Conservation (phyloP, 2,113 vertebrate genomes). For the Tauraco erythrolophus region DNA sequence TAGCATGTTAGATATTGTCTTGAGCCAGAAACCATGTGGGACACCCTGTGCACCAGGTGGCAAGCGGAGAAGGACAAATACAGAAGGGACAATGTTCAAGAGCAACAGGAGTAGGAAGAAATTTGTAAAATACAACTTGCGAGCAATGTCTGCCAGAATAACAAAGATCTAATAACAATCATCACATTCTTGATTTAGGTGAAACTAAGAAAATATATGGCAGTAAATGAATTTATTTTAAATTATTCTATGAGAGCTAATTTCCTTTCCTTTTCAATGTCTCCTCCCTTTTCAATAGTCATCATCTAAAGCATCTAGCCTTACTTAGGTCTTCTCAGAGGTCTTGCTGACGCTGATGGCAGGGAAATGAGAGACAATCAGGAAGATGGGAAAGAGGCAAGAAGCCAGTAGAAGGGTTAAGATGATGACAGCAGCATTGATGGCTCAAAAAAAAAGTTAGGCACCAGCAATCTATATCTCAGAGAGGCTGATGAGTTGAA, state of each 20-base stretch:
- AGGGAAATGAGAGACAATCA: neutral
- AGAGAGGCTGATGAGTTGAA: neutral
- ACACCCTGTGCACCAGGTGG: neutral
- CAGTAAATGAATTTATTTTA: neutral
- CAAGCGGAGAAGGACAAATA: neutral
- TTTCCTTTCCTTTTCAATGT: neutral
- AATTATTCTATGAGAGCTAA: neutral
- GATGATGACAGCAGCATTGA: neutral
- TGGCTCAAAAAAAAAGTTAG: neutral
- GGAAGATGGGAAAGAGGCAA: neutral
- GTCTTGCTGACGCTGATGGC: neutral
- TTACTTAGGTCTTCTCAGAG: neutral
- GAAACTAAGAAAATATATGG: neutral
- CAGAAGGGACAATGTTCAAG: neutral
- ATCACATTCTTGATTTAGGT: neutral
- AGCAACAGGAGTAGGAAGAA: neutral
- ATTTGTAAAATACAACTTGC: neutral
- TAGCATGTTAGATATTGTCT: neutral
- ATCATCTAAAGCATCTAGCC: neutral
- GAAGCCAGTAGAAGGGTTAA: neutral
- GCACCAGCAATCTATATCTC: neutral
- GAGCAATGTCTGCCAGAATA: neutral
- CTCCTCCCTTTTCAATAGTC: neutral
- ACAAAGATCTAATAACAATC: neutral
- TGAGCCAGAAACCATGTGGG: neutral